Evolutionary conservation across 2,888 invertebrate genomes (phyloP).

Genomic region (Lepetodrilus schrolli): DNA sequence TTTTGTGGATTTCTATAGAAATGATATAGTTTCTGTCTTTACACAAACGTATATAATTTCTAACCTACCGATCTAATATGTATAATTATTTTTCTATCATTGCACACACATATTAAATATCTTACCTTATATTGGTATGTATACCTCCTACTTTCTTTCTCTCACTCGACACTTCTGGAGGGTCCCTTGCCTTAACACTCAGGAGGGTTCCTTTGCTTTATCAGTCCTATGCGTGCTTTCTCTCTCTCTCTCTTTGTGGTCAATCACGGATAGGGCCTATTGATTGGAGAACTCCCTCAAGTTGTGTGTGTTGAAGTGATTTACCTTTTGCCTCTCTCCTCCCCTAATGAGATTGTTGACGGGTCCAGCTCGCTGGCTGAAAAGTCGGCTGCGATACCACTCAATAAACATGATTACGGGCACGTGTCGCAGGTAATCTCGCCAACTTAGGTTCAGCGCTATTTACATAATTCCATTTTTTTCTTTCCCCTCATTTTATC

Average conservation of each 20-base stretch:
- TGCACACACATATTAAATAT: too few species aligned
- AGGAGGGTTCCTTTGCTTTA: too few species aligned
- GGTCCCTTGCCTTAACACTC: too few species aligned
- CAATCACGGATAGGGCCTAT: conserved; percentile 13
- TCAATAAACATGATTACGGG: conserved; percentile 12
- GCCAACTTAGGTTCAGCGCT: conserved; percentile 2
- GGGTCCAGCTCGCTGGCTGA: background rate
- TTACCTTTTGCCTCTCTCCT: background rate
- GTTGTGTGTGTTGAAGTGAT: conserved; percentile 11
- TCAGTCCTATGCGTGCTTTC: too few species aligned
- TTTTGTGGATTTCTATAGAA: too few species aligned
- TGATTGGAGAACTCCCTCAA: conserved; percentile 2
- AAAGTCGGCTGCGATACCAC: background rate
- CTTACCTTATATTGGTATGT: too few species aligned
- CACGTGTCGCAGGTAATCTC: conserved; percentile 3
- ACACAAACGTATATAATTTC: too few species aligned
- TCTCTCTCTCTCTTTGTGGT: conserved; percentile 13
- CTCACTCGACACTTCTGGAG: too few species aligned
- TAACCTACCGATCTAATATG: too few species aligned
- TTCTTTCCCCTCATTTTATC: background rate
- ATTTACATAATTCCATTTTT: background rate
- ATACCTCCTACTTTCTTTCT: too few species aligned
- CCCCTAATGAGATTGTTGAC: conserved; percentile 8
- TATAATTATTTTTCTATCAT: too few species aligned
- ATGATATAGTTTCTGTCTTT: too few species aligned